Conservation (phyloP, 2,113 vertebrate genomes). For the Symphodus melops region DNA sequence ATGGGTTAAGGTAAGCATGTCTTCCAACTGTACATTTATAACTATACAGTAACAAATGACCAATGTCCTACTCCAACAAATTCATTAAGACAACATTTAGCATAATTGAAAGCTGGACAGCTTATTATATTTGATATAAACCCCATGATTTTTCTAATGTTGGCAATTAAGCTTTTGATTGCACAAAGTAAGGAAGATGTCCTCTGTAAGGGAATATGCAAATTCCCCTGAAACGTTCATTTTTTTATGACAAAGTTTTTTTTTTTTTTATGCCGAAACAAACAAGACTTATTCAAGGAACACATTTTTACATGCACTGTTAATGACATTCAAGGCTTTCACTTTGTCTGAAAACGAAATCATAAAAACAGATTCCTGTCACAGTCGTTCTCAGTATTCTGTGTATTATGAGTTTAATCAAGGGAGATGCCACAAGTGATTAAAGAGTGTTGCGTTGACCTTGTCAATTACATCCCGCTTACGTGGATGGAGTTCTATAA, state of each 20-base stretch:
- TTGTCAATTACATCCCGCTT: slow-evolving; percentile 21
- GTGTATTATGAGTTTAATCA: not conserved
- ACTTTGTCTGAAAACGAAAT: not conserved
- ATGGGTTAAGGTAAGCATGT: too few relatives aligned
- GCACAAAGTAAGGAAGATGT: too few relatives aligned
- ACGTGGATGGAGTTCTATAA: slow-evolving; percentile 7
- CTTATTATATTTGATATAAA: not conserved
- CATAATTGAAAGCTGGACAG: not conserved
- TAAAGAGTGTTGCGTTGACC: slow-evolving; percentile 13
- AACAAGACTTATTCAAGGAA: not conserved
- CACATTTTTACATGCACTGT: not conserved
- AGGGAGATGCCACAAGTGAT: slow-evolving; percentile 19
- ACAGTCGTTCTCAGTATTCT: too few relatives aligned
- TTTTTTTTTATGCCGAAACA: not conserved
- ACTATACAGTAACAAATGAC: not conserved
- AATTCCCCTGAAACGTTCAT: not conserved
- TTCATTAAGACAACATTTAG: not conserved
- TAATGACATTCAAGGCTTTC: not conserved
- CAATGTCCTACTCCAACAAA: slow-evolving; percentile 19
- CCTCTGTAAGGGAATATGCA: not conserved
- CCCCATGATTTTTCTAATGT: not conserved
- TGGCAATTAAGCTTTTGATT: too few relatives aligned
- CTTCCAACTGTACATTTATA: not conserved
- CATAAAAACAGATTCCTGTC: not conserved
- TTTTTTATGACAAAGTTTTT: not conserved